These are phyloP conservation scores for Gavia stellata DNA, from an alignment of 2,113 vertebrate species.

Conservation along the genomic window DNA sequence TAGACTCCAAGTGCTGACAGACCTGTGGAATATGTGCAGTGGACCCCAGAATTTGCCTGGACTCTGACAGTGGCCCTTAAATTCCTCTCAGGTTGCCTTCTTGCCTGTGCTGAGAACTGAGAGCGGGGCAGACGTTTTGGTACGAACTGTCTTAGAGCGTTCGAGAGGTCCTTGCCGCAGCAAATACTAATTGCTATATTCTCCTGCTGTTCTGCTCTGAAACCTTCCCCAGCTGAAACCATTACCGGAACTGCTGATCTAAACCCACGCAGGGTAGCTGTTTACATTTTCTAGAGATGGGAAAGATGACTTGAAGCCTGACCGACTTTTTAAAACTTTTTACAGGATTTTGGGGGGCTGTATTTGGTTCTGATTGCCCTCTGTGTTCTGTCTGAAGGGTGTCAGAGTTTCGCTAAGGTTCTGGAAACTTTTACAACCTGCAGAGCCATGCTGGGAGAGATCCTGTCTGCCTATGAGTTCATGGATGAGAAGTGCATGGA, in stretches of 20 bases:
- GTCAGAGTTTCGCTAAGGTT: conserved; percentile 82
- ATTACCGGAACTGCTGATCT: background rate
- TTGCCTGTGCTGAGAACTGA: background rate
- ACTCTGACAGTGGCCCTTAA: background rate
- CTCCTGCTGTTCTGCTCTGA: background rate
- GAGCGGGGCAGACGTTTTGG: background rate
- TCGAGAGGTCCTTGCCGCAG: background rate
- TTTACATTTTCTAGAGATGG: background rate
- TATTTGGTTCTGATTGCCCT: background rate
- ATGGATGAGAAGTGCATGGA: conserved; percentile 89
- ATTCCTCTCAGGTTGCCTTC: background rate
- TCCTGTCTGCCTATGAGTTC: conserved; percentile 94
- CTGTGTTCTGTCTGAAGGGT: conserved; percentile 71
- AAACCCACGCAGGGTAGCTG: background rate
- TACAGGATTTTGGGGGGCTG: background rate
- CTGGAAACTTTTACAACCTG: conserved; percentile 84
- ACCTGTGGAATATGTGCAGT: background rate
- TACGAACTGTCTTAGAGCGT: background rate
- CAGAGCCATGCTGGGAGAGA: conserved; percentile 88
- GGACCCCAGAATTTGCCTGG: background rate
- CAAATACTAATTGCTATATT: background rate
- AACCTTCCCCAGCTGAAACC: background rate
- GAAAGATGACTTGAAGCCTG: background rate
- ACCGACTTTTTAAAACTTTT: background rate
- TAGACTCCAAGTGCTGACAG: background rate